Evolutionary conservation across 2,797 vertebrate species (phyloP).

Genomic region (Helicolenus hilgendorfi): DNA sequence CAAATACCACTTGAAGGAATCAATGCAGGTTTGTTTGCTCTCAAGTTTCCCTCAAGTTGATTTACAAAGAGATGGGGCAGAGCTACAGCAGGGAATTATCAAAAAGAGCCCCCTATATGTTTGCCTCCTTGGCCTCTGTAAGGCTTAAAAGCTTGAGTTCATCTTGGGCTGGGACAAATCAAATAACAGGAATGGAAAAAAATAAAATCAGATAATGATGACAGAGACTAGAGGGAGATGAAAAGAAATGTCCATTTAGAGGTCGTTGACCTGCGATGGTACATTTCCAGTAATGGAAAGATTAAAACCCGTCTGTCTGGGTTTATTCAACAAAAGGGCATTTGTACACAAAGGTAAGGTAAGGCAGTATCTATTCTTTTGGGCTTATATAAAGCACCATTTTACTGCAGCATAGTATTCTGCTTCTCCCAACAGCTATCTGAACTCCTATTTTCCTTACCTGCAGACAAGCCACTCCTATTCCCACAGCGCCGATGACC

Average conservation of each 20-base stretch:
- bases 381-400: background rate
- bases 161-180: slow-evolving; percentile 46
- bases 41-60: slow-evolving; percentile 51
- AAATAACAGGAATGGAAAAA: slow-evolving; percentile 33
- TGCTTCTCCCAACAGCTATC: background rate
- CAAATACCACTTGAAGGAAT: slow-evolving; percentile 1
- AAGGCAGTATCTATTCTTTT: background rate
- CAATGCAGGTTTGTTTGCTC: slow-evolving; percentile 34
- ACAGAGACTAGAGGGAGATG: slow-evolving; percentile 25
- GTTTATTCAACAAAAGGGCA: slow-evolving; percentile 17
- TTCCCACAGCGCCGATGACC: slow-evolving; percentile 92
- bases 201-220: slow-evolving; percentile 48
- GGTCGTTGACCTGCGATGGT: slow-evolving; percentile 32
- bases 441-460: slow-evolving; percentile 72
- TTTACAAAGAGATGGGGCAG: slow-evolving; percentile 45
- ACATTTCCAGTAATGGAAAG: slow-evolving; percentile 50
- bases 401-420: background rate
- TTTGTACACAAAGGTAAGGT: background rate
- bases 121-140: background rate
- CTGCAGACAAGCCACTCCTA: slow-evolving; percentile 94
- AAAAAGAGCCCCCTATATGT: background rate
- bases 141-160: slow-evolving; percentile 42
- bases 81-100: background rate
- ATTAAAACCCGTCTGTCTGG: background rate
- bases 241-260: slow-evolving; percentile 62